Evolutionary conservation across 2,797 vertebrate genomes (phyloP), one percentile per base, ranked within the genome.

Genomic region (Gadopsis bispinosus): DNA sequence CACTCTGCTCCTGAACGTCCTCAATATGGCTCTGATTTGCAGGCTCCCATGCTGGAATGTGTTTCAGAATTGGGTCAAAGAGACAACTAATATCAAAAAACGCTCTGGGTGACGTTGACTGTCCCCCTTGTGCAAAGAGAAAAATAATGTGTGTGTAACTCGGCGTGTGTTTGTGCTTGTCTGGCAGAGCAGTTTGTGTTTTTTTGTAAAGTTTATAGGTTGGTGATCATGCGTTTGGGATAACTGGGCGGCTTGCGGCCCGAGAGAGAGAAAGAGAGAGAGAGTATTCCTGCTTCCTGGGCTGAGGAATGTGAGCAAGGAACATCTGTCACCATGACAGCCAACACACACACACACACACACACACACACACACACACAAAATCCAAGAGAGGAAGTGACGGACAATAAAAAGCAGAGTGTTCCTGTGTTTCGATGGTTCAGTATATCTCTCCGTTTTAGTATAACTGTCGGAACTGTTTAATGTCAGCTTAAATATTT

Each of bases 321-420:
- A 94, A 93, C 94, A 95, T 94, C 93, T 95, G 94, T 92, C 91
- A 63, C 88, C 88, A 90, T 94, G 95, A 92, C 92, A 93, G 86
- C 91, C 70, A 51, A 56, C 26, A 75, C n/a, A n/a, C 77, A 66
- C 58, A 51, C 67, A 62, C 60, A 71, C 74, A 65, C 60, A 47
- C 29, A n/a, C 7, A n/a, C 20, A 4, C 48, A 65, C 26, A 41
- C 67, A 48, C 45, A 67, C 63, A 43, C 43, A 54, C 59, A 58
- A 2, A 5, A 51, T 35, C 31, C 14, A 17, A 58, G 41, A 47
- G 41, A 60, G 45, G 43, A 59, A 70, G 53, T 11, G 2, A 2
- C 4, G 4, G 31, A 71, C 22, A 33, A 68, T 71, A 65, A 20
- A 66, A 67, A 67, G 22, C 56, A 56, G 29, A 55, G 10, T 61